phyloP scores from a whole-genome alignment of 2,113 vertebrate genomes.

The Oxygymnocypris stewartii region DNA sequence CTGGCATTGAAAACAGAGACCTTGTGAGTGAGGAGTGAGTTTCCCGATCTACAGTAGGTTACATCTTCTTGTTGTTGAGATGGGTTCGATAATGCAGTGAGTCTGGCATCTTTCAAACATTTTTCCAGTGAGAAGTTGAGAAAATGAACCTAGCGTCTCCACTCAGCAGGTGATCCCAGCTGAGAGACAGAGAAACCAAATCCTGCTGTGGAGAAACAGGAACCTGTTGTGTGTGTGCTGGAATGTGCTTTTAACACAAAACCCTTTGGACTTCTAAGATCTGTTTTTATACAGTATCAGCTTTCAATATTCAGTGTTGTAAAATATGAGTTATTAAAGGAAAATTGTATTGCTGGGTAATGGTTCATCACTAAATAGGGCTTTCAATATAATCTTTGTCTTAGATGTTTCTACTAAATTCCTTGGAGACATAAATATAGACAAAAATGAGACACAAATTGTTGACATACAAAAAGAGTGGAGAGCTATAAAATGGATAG shows the following conservation, averaged over 20 bases:
- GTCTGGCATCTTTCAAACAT: background rate
- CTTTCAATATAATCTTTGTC: background rate
- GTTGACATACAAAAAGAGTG: background rate
- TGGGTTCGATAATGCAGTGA: background rate
- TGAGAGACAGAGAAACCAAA: conserved; percentile 4
- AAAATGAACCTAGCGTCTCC: background rate
- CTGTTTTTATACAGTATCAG: background rate
- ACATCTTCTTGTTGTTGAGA: background rate
- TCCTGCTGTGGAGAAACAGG: conserved; percentile 34
- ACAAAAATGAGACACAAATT: background rate
- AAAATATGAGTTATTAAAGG: background rate
- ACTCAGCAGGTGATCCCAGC: conserved; percentile 25
- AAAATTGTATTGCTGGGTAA: background rate
- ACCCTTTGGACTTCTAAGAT: background rate
- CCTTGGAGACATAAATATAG: background rate
- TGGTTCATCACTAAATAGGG: background rate
- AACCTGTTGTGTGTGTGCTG: background rate
- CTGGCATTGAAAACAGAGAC: background rate
- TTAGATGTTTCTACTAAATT: background rate
- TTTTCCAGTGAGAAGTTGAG: background rate
- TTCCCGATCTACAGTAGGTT: background rate
- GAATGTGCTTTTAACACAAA: background rate
- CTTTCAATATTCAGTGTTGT: background rate
- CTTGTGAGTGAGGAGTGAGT: conserved; percentile 4
- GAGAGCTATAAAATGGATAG: background rate